These are phyloP conservation scores for Rhyacophila evoluta DNA, from an alignment of 2,888 invertebrate genomes.

Conservation along the genomic window DNA sequence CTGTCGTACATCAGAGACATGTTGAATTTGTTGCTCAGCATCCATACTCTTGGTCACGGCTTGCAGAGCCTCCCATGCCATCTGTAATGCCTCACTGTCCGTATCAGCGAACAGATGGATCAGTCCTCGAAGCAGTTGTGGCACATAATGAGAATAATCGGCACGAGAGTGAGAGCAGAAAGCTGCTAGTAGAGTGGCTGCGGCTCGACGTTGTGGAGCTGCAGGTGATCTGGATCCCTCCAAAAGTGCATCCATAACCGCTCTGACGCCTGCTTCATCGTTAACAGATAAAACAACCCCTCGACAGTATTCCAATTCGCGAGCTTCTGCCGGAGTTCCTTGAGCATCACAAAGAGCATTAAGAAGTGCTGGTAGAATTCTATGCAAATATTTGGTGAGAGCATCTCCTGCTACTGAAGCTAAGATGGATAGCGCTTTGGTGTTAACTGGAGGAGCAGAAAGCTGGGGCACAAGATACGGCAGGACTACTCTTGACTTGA, in stretches of 20 bases:
- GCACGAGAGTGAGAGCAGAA: conserved; percentile 92
- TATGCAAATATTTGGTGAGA: conserved; percentile 88
- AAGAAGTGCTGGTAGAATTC: conserved; percentile 92
- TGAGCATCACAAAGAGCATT: conserved; percentile 79
- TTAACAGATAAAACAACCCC: conserved; percentile 91
- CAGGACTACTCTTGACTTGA: conserved; percentile 94
- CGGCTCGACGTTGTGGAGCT: conserved; percentile 79
- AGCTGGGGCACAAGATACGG: conserved; percentile 97
- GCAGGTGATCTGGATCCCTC: conserved; percentile 78
- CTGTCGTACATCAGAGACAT: conserved; percentile 91
- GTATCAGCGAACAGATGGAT: conserved; percentile 86
- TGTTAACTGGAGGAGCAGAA: conserved; percentile 89
- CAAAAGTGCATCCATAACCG: conserved; percentile 88
- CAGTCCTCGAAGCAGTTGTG: conserved; percentile 88
- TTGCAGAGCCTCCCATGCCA: conserved; percentile 92
- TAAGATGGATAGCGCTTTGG: conserved; percentile 92
- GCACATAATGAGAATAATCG: conserved; percentile 88
- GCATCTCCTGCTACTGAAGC: conserved; percentile 96
- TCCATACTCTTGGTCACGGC: conserved; percentile 91
- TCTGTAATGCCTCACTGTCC: conserved; percentile 84
- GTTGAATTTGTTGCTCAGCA: conserved; percentile 84
- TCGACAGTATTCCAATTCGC: conserved; percentile 92
- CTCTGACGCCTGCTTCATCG: conserved; percentile 88
- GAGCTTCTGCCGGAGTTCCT: conserved; percentile 73
- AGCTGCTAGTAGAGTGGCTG: conserved; percentile 87